These are phyloP conservation scores for Strigamia crassipes DNA, from an alignment of 2,888 invertebrate species.

Conservation along the genomic window DNA sequence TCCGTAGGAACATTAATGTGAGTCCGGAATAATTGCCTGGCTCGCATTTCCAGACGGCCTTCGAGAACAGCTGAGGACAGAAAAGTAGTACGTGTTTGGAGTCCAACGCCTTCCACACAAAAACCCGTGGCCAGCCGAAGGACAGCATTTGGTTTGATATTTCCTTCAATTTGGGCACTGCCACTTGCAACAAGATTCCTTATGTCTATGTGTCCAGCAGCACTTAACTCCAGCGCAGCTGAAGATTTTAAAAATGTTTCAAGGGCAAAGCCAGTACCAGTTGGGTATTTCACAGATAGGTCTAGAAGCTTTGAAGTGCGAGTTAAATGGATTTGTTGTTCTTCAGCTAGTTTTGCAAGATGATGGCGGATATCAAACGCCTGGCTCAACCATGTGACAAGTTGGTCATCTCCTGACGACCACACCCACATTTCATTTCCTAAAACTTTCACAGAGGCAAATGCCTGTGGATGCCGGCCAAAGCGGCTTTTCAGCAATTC, in stretches of 20 bases:
- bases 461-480: neutral
- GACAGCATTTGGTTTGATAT: constrained; percentile 69
- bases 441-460: constrained; percentile 71
- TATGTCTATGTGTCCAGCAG: constrained; percentile 72
- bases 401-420: constrained; percentile 7
- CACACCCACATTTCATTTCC: constrained; percentile 77
- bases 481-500: neutral
- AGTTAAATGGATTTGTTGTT: constrained; percentile 77
- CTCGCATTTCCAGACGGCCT: constrained; percentile 72
- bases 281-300: constrained; percentile 81
- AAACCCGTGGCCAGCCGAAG: constrained; percentile 70
- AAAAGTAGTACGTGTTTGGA: constrained; percentile 80
- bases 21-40: constrained; percentile 70
- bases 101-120: constrained; percentile 65
- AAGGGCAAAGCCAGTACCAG: constrained; percentile 81
- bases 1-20: constrained; percentile 80
- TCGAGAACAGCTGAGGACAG: constrained; percentile 83
- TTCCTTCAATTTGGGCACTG: constrained; percentile 72
- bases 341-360: constrained; percentile 63
- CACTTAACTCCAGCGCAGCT: constrained; percentile 79
- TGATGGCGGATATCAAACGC: constrained; percentile 54
- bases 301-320: constrained; percentile 85
- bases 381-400: neutral
- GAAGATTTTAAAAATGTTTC: constrained; percentile 83
- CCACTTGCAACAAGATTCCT: constrained; percentile 64